Conservation (phyloP, 2,113 vertebrate genomes). For the Pan troglodytes region DNA sequence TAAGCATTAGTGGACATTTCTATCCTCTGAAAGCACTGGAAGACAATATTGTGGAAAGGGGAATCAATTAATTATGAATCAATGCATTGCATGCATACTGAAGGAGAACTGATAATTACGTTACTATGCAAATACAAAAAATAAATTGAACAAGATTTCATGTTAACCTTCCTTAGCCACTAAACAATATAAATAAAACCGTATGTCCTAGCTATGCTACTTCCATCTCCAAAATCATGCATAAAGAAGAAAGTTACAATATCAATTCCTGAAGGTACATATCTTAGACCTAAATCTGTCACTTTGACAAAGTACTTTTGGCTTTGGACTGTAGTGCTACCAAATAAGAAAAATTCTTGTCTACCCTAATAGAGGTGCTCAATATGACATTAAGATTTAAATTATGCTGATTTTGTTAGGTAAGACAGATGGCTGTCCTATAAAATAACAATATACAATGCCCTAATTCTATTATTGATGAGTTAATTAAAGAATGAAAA, state of each 20-base stretch:
- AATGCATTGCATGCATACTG: not conserved
- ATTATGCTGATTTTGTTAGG: slow-evolving; percentile 35
- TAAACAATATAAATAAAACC: slow-evolving; percentile 28
- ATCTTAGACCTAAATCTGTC: slow-evolving; percentile 65
- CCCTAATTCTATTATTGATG: slow-evolving; percentile 36
- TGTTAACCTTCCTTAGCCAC: not conserved
- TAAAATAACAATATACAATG: slow-evolving; percentile 36
- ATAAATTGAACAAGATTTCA: slow-evolving; percentile 16
- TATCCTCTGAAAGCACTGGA: not conserved
- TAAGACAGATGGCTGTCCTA: slow-evolving; percentile 53
- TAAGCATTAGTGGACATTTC: not conserved
- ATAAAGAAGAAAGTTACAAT: slow-evolving; percentile 12
- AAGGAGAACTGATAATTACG: not conserved
- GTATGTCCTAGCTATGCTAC: not conserved
- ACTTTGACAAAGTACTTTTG: slow-evolving; percentile 65
- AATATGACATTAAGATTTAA: slow-evolving; percentile 45
- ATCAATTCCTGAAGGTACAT: slow-evolving; percentile 46
- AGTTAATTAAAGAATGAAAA: slow-evolving; percentile 12
- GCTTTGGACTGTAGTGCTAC: slow-evolving; percentile 1
- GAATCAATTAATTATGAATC: not conserved
- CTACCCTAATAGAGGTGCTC: not conserved
- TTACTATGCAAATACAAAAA: slow-evolving; percentile 1
- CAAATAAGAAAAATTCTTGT: slow-evolving; percentile 57
- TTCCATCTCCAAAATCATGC: slow-evolving; percentile 17
- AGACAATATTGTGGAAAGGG: not conserved